Percentiles rank a stretch among this genome's conserved stretches.
Conservation (phyloP, 2,888 invertebrate genomes). For the Tortrix viridana region DNA sequence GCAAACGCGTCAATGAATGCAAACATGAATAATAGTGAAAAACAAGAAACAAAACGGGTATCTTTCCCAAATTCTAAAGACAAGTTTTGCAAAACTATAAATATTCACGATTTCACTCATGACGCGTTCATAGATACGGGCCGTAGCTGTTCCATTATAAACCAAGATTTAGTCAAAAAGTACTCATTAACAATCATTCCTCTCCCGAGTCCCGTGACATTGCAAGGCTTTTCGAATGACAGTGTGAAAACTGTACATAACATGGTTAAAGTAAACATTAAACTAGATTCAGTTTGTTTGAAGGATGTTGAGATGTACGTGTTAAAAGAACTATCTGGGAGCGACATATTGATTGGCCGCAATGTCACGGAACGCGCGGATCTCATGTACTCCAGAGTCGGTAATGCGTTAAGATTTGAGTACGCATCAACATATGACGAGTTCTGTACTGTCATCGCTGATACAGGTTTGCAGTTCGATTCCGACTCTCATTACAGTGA, state of each 20-base stretch:
- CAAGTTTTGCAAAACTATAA: slow-evolving; percentile 1
- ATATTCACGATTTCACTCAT: slow-evolving; percentile 3
- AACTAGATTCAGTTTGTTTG: slow-evolving; percentile 1
- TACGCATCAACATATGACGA: background rate
- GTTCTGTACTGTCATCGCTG: slow-evolving; percentile 1
- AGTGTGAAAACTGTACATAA: background rate
- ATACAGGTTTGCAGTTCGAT: slow-evolving; percentile 6
- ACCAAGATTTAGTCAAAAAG: background rate
- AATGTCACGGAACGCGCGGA: slow-evolving; percentile 5
- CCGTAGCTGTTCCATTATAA: slow-evolving; percentile 4
- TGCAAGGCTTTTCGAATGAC: slow-evolving; percentile 7
- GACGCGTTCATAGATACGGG: slow-evolving; percentile 13
- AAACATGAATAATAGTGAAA: background rate
- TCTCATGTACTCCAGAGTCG: slow-evolving; percentile 10
- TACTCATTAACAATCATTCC: background rate
- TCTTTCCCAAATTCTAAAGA: background rate
- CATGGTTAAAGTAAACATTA: slow-evolving; percentile 1
- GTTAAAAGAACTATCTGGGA: background rate
- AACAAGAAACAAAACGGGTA: slow-evolving; percentile 4
- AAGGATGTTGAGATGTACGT: background rate
- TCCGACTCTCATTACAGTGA: slow-evolving; percentile 7
- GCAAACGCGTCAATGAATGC: background rate
- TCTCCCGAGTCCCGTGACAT: background rate
- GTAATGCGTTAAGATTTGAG: slow-evolving; percentile 3
- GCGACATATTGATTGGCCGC: slow-evolving; percentile 8